A percentile compares a stretch with the other conserved stretches of the same genome.
Conservation (phyloP, 1,140 invertebrate species). For the Brachionus koreanus region DNA sequence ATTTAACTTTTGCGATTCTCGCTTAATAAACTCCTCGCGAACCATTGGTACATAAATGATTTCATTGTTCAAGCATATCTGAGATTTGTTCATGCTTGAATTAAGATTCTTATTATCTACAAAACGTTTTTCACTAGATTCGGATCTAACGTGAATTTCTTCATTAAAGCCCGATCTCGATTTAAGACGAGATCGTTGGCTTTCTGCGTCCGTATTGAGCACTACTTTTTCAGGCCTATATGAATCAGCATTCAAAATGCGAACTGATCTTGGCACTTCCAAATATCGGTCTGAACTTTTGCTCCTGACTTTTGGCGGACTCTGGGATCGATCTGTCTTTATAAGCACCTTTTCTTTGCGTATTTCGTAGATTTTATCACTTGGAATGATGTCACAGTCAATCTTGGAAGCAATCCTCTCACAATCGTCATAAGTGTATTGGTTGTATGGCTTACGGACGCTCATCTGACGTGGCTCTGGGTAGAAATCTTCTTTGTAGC, state of each 20-base stretch:
- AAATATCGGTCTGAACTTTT: conserved; percentile 41
- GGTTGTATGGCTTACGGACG: background rate
- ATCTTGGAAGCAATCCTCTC: background rate
- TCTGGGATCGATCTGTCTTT: background rate
- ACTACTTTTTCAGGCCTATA: background rate
- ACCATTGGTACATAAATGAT: conserved; percentile 45
- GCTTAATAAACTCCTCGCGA: conserved; percentile 38
- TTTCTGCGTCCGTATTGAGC: background rate
- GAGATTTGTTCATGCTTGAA: conserved; percentile 1
- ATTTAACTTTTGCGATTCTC: conserved; percentile 22
- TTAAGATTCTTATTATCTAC: background rate
- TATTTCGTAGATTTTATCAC: conserved; percentile 35
- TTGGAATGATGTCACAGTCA: conserved; percentile 16
- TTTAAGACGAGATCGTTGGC: background rate
- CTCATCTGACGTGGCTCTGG: background rate
- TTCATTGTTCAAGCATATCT: conserved; percentile 10
- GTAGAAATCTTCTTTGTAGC: background rate
- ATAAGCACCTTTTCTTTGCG: conserved; percentile 42
- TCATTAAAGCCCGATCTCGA: conserved; percentile 10
- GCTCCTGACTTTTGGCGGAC: background rate
- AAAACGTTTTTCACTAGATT: background rate
- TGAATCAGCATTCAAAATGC: background rate
- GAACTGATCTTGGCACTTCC: conserved; percentile 25
- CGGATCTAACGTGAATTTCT: background rate
- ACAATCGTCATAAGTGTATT: background rate